Conservation (phyloP, 2,113 vertebrate genomes). For the Formicarius rufipectus region DNA sequence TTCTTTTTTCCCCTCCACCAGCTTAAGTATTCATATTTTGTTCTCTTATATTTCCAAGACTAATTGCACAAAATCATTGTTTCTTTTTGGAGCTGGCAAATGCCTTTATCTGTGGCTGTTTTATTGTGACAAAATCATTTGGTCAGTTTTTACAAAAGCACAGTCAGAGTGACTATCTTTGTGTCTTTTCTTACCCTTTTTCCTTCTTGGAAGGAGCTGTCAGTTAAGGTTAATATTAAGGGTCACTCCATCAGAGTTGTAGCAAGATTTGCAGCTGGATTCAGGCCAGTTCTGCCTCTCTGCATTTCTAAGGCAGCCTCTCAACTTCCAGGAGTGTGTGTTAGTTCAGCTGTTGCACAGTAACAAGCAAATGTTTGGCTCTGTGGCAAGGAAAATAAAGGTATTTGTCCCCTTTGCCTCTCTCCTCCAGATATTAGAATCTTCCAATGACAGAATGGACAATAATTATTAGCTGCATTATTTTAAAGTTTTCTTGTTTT, state of each 20-base stretch:
- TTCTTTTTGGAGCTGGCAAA: background rate
- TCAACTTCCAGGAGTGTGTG: background rate
- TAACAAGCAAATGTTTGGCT: background rate
- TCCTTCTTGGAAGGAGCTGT: slow-evolving; percentile 38
- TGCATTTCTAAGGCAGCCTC: slow-evolving; percentile 23
- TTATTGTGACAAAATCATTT: background rate
- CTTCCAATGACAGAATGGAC: background rate
- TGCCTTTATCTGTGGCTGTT: background rate
- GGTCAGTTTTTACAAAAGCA: slow-evolving; percentile 12
- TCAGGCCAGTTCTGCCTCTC: slow-evolving; percentile 34
- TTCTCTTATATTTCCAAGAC: background rate
- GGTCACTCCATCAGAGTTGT: slow-evolving; percentile 1
- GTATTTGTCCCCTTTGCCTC: background rate
- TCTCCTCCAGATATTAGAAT: background rate
- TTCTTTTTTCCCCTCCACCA: background rate
- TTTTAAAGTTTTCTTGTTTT: background rate
- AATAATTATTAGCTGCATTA: background rate
- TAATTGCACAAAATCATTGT: background rate
- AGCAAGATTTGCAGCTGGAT: slow-evolving; percentile 4
- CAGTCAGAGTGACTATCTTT: background rate
- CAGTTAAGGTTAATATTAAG: slow-evolving; percentile 33
- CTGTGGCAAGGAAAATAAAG: background rate
- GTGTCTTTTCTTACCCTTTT: background rate
- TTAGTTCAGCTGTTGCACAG: background rate
- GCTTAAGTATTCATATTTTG: background rate